Evolutionary conservation across 2,113 vertebrate genomes (phyloP).

Genomic region (Cheilinus undulatus): DNA sequence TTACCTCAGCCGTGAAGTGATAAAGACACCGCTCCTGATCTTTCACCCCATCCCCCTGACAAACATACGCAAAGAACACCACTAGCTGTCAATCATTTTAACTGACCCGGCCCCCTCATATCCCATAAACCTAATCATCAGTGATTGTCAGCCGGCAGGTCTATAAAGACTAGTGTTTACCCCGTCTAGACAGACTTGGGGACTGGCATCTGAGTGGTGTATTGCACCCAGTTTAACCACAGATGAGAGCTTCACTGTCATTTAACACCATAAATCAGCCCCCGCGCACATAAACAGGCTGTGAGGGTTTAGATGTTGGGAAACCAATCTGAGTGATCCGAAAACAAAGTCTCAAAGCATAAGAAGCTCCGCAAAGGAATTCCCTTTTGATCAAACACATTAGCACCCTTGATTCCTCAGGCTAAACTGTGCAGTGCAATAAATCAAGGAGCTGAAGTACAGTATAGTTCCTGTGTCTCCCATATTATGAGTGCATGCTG

Average conservation of each 20-base stretch:
- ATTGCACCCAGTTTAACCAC: constrained; percentile 68
- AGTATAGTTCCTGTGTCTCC: constrained; percentile 28
- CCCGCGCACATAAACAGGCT: constrained; percentile 55
- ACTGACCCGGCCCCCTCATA: constrained; percentile 41
- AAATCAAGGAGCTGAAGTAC: constrained; percentile 38
- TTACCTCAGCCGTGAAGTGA: constrained; percentile 24
- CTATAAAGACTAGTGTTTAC: constrained; percentile 72
- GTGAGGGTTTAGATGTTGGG: constrained; percentile 40
- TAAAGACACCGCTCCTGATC: constrained; percentile 20
- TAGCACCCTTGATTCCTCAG: constrained; percentile 47
- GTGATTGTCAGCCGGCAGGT: constrained; percentile 60
- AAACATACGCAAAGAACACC: constrained; percentile 28
- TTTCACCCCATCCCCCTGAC: neutral
- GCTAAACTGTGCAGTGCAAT: constrained; percentile 29
- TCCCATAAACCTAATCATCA: constrained; percentile 56
- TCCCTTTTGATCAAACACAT: constrained; percentile 51
- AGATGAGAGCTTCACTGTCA: constrained; percentile 69
- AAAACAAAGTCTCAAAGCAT: constrained; percentile 47
- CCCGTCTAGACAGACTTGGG: constrained; percentile 75
- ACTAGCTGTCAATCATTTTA: constrained; percentile 63
- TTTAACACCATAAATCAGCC: constrained; percentile 74
- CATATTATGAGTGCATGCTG: constrained; percentile 8
- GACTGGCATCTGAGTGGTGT: constrained; percentile 60
- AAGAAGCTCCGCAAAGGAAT: constrained; percentile 28
- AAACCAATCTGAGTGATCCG: constrained; percentile 43